A percentile compares a stretch with the other conserved stretches of the same genome.
Evolutionary conservation across 2,888 invertebrate species (phyloP).

Genomic region (Pedicia rivosa): DNA sequence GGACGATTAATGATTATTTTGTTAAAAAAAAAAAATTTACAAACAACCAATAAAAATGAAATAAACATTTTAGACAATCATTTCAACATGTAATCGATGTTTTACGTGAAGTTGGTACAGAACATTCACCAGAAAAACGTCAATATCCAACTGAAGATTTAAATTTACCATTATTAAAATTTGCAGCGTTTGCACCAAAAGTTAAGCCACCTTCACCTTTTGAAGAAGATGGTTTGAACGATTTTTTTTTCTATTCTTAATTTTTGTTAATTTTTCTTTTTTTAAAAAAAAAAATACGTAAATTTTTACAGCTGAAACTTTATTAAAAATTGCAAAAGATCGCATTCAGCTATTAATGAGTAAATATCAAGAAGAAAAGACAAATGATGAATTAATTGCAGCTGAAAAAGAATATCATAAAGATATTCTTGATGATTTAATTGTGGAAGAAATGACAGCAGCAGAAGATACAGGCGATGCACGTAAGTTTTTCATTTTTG

Average conservation of each 20-base stretch:
- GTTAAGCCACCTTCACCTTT: slow-evolving; percentile 22
- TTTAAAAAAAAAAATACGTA: no score
- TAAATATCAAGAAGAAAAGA: slow-evolving; percentile 4
- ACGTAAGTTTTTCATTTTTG: slow-evolving; percentile 7
- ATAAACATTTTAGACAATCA: no score
- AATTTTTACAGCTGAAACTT: slow-evolving; percentile 8
- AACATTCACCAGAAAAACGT: slow-evolving; percentile 13
- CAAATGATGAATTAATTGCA: slow-evolving; percentile 1
- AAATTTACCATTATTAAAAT: slow-evolving; percentile 24
- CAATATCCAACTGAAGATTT: slow-evolving; percentile 23
- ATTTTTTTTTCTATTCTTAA: no score
- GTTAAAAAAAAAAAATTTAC: no score
- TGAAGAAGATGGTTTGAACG: slow-evolving; percentile 21
- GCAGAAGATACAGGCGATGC: slow-evolving; percentile 5
- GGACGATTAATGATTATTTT: no score
- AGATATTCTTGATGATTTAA: slow-evolving; percentile 3
- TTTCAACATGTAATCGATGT: slow-evolving; percentile 17
- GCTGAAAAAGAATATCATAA: slow-evolving; percentile 7
- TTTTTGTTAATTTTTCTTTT: no score
- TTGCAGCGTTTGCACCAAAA: slow-evolving; percentile 21
- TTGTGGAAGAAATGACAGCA: background rate
- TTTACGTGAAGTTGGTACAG: slow-evolving; percentile 21
- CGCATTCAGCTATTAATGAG: slow-evolving; percentile 9
- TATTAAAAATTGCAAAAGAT: slow-evolving; percentile 8
- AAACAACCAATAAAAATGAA: no score